Evolutionary conservation across 2,888 invertebrate species (phyloP), one percentile per base, ranked within the genome.

Genomic region (Acanthosoma haemorrhoidale): DNA sequence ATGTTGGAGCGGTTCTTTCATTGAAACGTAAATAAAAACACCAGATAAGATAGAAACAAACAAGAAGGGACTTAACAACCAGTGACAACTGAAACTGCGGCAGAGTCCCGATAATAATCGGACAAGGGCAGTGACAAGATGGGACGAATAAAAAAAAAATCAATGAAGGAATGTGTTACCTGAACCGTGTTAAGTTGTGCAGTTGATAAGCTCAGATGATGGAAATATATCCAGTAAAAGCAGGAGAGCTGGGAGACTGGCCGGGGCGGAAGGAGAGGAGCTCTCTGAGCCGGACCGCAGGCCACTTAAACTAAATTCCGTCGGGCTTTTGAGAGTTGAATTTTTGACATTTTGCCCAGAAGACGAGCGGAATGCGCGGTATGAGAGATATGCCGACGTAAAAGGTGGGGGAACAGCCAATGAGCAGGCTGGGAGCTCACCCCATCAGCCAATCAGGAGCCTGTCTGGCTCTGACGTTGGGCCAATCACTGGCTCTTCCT

Each of bases 131-230:
- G 25, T 25, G 34, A 63, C 31, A 63, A 32, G 36, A 63, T 38
- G 25, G 25, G 25, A 63, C 38, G 63, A 34, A 63, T 34, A 34
- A 34, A 63, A 41, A 64, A 61, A 67, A 67, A 67, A 67, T 67
- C 67, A 51, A 67, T 67, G 67, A 67, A 15, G 34, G 67, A 51
- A 67, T 67, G 6, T 60, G 39, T 36, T 39, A 41, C 38, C 29
- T 38, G 29, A 18, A 64, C 36, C 64, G 29, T 29, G 29, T 13
- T 16, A 36, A 36, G 61, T 18, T 36, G 21, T 36, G 16, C 21
- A 36, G 21, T n/a, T 61, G 58, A 43, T 58, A 69, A 69, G 41
- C 58, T 66, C 70, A 34, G 41, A 74, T 71, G 73, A 70, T 69
- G 73, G 67, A 73, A 70, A 66, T 70, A 70, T 68, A 59, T 25